Base-by-base conservation (phyloP, 92 coral and sea anemone genomes). In the Nematostella vectensis region DNA sequence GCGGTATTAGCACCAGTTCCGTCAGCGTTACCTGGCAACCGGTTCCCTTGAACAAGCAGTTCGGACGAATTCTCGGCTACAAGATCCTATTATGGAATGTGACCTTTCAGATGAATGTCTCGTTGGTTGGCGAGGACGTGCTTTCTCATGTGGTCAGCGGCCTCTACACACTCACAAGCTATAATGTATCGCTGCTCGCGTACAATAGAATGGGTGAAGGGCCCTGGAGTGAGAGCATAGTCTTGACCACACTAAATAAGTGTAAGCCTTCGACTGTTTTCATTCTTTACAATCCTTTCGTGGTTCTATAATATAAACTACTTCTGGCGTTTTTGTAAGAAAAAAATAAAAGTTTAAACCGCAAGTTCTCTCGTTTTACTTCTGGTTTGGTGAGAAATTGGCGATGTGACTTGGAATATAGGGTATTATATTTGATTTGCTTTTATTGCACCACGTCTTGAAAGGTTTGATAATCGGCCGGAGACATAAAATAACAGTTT, bases 31-130 rank as follows among this genome's bases (percentile, higher is more conserved):
- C 38, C 37, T 79, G 85, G 85, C 29, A 54, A 29, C 70, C 80
- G 12, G 74, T 79, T 24, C 27, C 45, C 3, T 26, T 21, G 0
- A 76, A 52, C 12, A 29, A 55, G 11, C 80, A 26, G n/a, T 58
- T 65, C 45, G 85, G 85, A 3, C 48, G 65, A 1, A 66, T 79
- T 17, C 24, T 52, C 19, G 85, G 85, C 4, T 79, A 72, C 47
- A 31, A 2, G 23, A 3, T 70, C 21, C 18, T 15, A 4, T 16
- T 61, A 31, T 53, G 15, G 42, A 36, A 15, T 15, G 8, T 36
- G 42, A 36, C 42, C 15, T 8, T 8, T 8, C 9, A 15, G 9
- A 8, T 36, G 9, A 36, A 36, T 15, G 15, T 36, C 42, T 8
- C 42, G 15, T 8, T 36, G 8, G 8, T 15, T 15, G 15, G 15